Conservation (phyloP, 2,797 vertebrate species). For the Sebastes reedi region DNA sequence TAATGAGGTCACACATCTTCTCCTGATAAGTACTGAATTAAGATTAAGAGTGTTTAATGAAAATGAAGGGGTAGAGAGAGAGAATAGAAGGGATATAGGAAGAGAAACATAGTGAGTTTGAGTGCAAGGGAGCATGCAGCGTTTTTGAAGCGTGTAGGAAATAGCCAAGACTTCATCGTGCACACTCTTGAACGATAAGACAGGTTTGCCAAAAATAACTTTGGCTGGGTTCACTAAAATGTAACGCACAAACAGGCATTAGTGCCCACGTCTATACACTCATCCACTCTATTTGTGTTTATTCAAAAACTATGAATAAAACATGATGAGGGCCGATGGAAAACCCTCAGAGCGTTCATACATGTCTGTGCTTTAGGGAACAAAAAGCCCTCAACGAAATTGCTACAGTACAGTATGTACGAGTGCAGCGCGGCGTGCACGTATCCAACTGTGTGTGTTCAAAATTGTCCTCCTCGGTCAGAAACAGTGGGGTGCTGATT, state of each 20-base stretch:
- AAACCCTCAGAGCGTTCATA: slow-evolving; percentile 60
- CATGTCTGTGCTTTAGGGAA: slow-evolving; percentile 42
- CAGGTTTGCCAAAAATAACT: slow-evolving; percentile 70
- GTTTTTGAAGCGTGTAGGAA: slow-evolving; percentile 54
- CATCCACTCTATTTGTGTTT: slow-evolving; percentile 73
- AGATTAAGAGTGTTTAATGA: slow-evolving; percentile 78
- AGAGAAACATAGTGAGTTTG: slow-evolving; percentile 19
- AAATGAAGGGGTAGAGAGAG: slow-evolving; percentile 50
- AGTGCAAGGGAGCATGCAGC: slow-evolving; percentile 26
- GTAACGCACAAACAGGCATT: slow-evolving; percentile 65
- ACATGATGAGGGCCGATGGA: slow-evolving; percentile 66
- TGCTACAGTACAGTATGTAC: slow-evolving; percentile 26
- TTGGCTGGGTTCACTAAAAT: slow-evolving; percentile 55
- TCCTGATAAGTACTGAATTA: slow-evolving; percentile 78
- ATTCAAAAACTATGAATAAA: slow-evolving; percentile 74
- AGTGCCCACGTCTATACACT: slow-evolving; percentile 58
- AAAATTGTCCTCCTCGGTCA: slow-evolving; percentile 41
- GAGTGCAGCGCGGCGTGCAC: background rate
- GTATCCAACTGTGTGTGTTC: background rate
- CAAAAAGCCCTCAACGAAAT: slow-evolving; percentile 18
- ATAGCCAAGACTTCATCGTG: slow-evolving; percentile 41
- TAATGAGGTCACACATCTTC: slow-evolving; percentile 81
- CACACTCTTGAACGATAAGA: slow-evolving; percentile 49
- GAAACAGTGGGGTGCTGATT: slow-evolving; percentile 62
- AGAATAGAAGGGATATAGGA: slow-evolving; percentile 8